Evolutionary conservation across 2,113 vertebrate species (phyloP).

Genomic region (Oryctolagus cuniculus): DNA sequence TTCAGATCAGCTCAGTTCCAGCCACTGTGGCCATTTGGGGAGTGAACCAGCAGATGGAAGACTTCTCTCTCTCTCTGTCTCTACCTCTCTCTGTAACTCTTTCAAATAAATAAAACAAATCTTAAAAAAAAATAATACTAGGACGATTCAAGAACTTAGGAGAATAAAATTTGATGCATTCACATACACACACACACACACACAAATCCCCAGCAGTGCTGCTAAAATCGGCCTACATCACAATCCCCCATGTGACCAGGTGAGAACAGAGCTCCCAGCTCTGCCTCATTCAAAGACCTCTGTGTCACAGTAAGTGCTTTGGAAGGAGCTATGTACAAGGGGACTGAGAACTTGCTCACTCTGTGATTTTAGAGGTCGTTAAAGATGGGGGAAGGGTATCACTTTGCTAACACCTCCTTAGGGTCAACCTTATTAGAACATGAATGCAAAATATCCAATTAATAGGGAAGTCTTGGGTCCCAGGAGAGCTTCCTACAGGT

Average conservation of each 20-base stretch:
- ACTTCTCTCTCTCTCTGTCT: too few species aligned
- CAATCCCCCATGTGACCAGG: background rate
- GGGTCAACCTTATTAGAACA: background rate
- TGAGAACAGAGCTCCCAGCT: background rate
- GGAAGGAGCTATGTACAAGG: too few species aligned
- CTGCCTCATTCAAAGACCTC: background rate
- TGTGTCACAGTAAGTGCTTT: background rate
- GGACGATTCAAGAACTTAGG: background rate
- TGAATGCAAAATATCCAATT: background rate
- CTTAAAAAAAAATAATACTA: background rate
- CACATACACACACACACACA: too few species aligned
- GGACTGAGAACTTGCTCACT: background rate
- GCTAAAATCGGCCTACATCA: too few species aligned
- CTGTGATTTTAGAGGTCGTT: background rate
- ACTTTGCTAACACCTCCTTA: background rate
- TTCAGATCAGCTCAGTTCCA: too few species aligned
- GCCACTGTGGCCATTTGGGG: too few species aligned
- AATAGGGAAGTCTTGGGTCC: background rate
- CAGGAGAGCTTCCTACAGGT: background rate
- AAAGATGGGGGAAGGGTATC: background rate
- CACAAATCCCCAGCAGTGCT: background rate
- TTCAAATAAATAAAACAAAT: too few species aligned
- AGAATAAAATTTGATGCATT: rapidly evolving
- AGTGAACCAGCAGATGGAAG: too few species aligned
- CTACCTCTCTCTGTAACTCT: too few species aligned